Conservation (phyloP, 2,797 vertebrate genomes). For the Momotus momota region DNA sequence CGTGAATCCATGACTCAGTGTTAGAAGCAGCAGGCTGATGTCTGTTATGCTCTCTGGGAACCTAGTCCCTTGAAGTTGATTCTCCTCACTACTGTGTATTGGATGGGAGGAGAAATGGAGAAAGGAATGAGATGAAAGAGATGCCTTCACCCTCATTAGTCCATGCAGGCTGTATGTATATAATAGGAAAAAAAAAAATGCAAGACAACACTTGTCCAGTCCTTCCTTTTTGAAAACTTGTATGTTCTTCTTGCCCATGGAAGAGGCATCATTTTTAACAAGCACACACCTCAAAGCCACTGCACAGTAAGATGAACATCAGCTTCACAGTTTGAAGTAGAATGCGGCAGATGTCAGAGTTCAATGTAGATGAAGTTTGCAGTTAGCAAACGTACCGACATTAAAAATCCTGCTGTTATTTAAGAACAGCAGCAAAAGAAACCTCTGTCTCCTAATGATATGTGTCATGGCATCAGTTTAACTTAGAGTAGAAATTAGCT, state of each 20-base stretch:
- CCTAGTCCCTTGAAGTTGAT: neutral
- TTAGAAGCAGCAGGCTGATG: neutral
- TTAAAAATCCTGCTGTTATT: neutral
- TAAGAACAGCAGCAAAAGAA: neutral
- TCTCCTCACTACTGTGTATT: neutral
- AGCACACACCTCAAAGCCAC: neutral
- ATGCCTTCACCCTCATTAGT: neutral
- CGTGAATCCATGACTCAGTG: neutral
- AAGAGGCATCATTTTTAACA: accelerated
- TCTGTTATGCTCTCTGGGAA: neutral
- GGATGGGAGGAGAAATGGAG: neutral
- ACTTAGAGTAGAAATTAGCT: neutral
- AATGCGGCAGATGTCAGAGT: neutral
- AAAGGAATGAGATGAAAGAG: neutral
- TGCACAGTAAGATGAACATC: neutral
- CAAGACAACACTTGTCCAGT: neutral
- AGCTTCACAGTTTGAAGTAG: neutral
- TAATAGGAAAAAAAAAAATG: neutral
- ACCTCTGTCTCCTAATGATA: neutral
- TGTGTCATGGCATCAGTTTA: neutral
- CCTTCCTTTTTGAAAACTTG: neutral
- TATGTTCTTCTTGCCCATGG: neutral
- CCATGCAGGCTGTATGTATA: neutral
- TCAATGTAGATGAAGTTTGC: neutral
- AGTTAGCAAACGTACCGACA: neutral